Percentiles rank a stretch among this genome's conserved stretches.
Evolutionary conservation across 2,888 invertebrate genomes (phyloP).

Genomic region (Ormyrus nitidulus): DNA sequence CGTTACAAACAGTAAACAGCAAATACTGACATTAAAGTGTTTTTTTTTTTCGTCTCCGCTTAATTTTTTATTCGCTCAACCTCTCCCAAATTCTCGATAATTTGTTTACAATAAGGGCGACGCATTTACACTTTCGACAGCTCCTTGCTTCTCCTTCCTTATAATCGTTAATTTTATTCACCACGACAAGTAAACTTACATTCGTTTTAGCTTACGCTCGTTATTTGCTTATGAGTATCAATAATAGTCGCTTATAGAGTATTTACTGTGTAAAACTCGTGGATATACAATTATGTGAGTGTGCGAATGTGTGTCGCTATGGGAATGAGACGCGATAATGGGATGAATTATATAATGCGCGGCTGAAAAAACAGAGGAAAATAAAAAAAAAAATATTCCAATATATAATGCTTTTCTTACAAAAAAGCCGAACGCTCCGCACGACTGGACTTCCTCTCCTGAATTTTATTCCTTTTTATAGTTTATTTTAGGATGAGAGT

Average conservation of each 20-base stretch:
- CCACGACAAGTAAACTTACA: too few species aligned
- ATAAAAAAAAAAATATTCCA: not conserved
- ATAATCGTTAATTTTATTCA: conserved; percentile 35
- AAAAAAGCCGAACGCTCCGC: conserved; percentile 28
- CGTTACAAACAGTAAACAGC: conserved; percentile 74
- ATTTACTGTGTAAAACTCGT: conserved; percentile 42
- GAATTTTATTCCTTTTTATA: not conserved
- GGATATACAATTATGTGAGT: conserved; percentile 40
- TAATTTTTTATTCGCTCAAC: conserved; percentile 40
- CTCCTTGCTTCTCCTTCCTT: conserved; percentile 35
- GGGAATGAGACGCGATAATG: conserved; percentile 29
- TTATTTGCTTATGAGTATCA: conserved; percentile 54
- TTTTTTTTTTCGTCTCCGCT: conserved; percentile 40
- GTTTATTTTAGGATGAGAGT: conserved; percentile 7
- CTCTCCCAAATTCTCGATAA: conserved; percentile 49
- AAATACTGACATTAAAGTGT: conserved; percentile 70
- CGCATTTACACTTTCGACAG: conserved; percentile 49
- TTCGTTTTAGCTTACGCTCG: conserved; percentile 37
- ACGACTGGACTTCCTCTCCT: conserved; percentile 6
- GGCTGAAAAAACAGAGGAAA: not conserved
- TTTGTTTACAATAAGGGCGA: conserved; percentile 42
- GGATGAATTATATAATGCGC: not conserved
- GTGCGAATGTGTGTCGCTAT: conserved; percentile 16
- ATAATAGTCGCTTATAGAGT: conserved; percentile 58
- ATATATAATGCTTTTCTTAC: not conserved